phyloP scores from a whole-genome alignment of 2,888 invertebrate genomes.

The Fabriciana adippe region DNA sequence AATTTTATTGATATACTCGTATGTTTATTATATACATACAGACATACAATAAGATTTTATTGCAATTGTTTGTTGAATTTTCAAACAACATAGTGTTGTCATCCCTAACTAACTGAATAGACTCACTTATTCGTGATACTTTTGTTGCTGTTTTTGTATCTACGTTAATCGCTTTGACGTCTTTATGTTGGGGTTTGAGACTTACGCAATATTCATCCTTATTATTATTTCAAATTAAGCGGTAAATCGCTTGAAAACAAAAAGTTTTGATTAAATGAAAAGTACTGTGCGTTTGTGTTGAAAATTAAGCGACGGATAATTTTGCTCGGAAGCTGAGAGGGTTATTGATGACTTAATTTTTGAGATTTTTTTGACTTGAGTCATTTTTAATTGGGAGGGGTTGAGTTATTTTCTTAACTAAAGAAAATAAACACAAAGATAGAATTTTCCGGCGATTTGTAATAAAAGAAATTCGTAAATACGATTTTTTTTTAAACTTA shows the following conservation, averaged over 20 bases:
- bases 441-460: too few relatives aligned
- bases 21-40: too few relatives aligned
- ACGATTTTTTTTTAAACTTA: too few relatives aligned
- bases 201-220: constrained; percentile 27
- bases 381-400: not conserved
- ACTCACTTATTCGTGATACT: constrained; percentile 40
- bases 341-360: constrained; percentile 17
- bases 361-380: not conserved
- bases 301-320: constrained; percentile 36
- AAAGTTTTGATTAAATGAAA: constrained; percentile 40
- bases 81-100: not conserved
- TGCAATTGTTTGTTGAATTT: too few relatives aligned
- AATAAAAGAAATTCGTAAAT: too few relatives aligned
- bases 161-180: constrained; percentile 44
- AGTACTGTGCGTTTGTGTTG: constrained; percentile 32
- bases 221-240: not conserved
- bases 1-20: too few relatives aligned
- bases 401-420: too few relatives aligned
- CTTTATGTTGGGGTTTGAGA: constrained; percentile 37
- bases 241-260: constrained; percentile 12
- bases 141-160: constrained; percentile 42
- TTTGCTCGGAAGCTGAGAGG: constrained; percentile 20
- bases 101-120: constrained; percentile 36
- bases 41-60: too few relatives aligned
- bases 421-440: too few relatives aligned